phyloP scores from a whole-genome alignment of 2,113 vertebrate species.

The Urocolius indicus region DNA sequence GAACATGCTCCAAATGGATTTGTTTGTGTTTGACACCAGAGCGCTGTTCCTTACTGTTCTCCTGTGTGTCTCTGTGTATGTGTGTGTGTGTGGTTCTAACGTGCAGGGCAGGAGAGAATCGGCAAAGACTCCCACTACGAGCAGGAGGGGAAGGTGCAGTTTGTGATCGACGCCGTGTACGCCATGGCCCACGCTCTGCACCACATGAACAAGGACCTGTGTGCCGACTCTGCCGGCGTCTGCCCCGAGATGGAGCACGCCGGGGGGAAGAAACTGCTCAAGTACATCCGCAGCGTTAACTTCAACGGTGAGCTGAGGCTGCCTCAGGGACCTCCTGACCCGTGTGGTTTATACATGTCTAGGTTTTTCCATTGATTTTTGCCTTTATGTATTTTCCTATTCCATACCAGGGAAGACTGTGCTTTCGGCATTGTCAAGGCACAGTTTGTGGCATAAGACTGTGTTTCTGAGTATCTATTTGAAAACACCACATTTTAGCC shows the following conservation, averaged over 20 bases:
- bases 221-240: conserved; percentile 85
- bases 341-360: background rate
- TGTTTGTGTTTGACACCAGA: accelerated
- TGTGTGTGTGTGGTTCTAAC: background rate
- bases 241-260: conserved; percentile 92
- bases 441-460: background rate
- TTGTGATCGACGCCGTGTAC: conserved; percentile 94
- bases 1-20: accelerated
- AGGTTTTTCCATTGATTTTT: background rate
- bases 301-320: conserved; percentile 86
- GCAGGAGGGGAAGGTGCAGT: conserved; percentile 97
- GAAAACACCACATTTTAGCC: background rate
- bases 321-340: background rate
- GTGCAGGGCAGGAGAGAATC: conserved; percentile 92
- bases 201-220: conserved; percentile 93
- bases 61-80: background rate
- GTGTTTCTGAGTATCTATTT: background rate
- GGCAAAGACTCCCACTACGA: conserved; percentile 92
- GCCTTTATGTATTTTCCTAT: accelerated
- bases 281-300: conserved; percentile 91
- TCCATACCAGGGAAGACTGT: background rate
- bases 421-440: background rate
- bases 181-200: conserved; percentile 95
- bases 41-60: background rate
- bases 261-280: conserved; percentile 89